These are phyloP conservation scores for Leptestheria dahalacensis DNA, from an alignment of 1,140 invertebrate species.

Conservation along the genomic window DNA sequence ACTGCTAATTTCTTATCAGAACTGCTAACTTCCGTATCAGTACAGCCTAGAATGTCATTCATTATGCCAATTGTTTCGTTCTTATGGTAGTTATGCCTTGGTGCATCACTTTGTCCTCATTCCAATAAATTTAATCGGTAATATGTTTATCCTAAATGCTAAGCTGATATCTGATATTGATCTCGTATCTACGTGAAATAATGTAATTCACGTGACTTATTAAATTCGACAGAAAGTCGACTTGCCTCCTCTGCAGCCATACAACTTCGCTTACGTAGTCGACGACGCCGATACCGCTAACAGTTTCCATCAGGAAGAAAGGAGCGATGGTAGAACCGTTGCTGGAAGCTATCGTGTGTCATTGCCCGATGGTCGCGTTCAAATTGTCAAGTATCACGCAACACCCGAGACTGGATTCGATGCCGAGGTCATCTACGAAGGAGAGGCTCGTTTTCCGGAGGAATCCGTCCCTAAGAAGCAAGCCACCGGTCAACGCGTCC, in stretches of 20 bases:
- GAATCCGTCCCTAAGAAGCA: not conserved
- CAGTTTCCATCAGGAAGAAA: conserved; percentile 20
- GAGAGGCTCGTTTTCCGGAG: conserved; percentile 18
- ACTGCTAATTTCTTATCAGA: no score
- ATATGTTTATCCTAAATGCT: no score
- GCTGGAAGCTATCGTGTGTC: conserved; percentile 21
- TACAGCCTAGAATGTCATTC: no score
- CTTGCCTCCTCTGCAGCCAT: conserved; percentile 28
- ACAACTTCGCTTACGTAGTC: conserved; percentile 26
- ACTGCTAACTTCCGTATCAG: no score
- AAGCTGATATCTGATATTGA: no score
- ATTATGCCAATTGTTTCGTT: no score
- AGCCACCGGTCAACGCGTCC: not conserved
- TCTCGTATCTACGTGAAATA: no score
- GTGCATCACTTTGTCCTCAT: no score
- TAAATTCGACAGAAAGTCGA: not conserved
- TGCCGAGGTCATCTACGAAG: conserved; percentile 19
- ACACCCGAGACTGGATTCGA: conserved; percentile 28
- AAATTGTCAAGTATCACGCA: conserved; percentile 28
- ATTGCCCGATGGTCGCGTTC: conserved; percentile 22
- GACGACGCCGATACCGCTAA: conserved; percentile 24
- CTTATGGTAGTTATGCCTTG: no score
- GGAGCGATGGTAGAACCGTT: conserved; percentile 20
- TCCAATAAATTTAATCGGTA: no score
- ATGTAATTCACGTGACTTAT: not conserved